phyloP scores from a whole-genome alignment of 2,888 invertebrate species.

The Xanthostigma xanthostigma region DNA sequence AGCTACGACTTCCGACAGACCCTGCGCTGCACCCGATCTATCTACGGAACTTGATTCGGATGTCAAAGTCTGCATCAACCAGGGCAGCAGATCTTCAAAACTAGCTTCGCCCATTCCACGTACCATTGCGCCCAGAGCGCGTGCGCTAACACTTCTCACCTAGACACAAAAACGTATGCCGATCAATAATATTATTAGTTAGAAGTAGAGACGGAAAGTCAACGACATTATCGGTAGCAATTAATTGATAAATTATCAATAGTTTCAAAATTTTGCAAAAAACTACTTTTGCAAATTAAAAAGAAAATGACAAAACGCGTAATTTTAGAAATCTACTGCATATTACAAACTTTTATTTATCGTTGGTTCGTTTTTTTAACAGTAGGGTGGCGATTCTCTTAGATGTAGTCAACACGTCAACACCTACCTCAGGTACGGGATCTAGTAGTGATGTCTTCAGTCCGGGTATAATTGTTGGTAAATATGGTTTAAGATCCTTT shows the following conservation, averaged over 20 bases:
- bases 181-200: not conserved
- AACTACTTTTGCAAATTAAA: too few relatives aligned
- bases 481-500: conserved; percentile 92
- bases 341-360: not conserved
- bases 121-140: conserved; percentile 95
- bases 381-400: too few relatives aligned
- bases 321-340: not conserved
- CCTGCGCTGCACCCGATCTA: conserved; percentile 86
- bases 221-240: too few relatives aligned
- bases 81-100: conserved; percentile 91
- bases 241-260: too few relatives aligned
- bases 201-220: not conserved
- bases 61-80: conserved; percentile 96
- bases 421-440: conserved; percentile 81
- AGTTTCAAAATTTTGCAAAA: too few relatives aligned
- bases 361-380: too few relatives aligned
- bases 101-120: conserved; percentile 92
- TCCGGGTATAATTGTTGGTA: conserved; percentile 92
- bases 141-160: conserved; percentile 88
- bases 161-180: conserved; percentile 16
- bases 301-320: too few relatives aligned
- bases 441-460: conserved; percentile 89
- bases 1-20: conserved; percentile 93
- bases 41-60: conserved; percentile 93
- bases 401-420: not conserved